phyloP scores from a whole-genome alignment of 1,140 invertebrate species.

The Anthonomus grandis region DNA sequence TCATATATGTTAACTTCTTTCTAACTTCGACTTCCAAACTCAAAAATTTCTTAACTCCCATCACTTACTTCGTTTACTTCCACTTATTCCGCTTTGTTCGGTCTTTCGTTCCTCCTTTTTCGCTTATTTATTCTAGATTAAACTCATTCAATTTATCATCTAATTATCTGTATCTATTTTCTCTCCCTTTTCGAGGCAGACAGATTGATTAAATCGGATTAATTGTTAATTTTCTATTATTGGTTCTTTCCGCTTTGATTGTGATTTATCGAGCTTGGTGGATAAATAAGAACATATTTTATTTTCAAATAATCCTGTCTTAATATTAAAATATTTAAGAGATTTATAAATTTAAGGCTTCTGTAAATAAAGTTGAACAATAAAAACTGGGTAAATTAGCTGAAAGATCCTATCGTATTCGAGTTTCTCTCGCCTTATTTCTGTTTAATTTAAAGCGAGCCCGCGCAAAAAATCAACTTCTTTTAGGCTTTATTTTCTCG shows the following conservation, averaged over 20 bases:
- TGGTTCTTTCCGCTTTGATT: too few relatives aligned
- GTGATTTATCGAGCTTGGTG: too few relatives aligned
- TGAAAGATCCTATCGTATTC: too few relatives aligned
- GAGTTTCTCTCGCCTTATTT: constrained; percentile 7
- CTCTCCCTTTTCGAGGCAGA: constrained; percentile 26
- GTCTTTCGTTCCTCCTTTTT: constrained; percentile 39
- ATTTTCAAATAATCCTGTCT: too few relatives aligned
- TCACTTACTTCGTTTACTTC: constrained; percentile 47
- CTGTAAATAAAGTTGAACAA: too few relatives aligned
- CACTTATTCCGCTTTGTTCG: constrained; percentile 44
- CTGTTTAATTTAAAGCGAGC: constrained; percentile 9
- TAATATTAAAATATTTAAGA: too few relatives aligned
- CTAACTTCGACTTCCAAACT: too few relatives aligned
- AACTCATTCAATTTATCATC: constrained; percentile 47
- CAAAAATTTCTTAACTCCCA: too few relatives aligned
- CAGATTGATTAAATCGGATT: constrained; percentile 18
- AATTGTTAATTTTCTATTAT: constrained; percentile 23
- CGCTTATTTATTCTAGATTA: constrained; percentile 47
- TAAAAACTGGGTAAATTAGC: too few relatives aligned
- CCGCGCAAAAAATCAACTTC: constrained; percentile 25
- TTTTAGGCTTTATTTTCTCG: constrained; percentile 39
- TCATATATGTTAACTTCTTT: too few relatives aligned
- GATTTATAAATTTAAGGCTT: too few relatives aligned
- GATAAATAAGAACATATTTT: too few relatives aligned
- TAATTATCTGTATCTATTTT: constrained; percentile 47